Conservation (phyloP, 2,797 vertebrate genomes). For the Antrozous pallidus region DNA sequence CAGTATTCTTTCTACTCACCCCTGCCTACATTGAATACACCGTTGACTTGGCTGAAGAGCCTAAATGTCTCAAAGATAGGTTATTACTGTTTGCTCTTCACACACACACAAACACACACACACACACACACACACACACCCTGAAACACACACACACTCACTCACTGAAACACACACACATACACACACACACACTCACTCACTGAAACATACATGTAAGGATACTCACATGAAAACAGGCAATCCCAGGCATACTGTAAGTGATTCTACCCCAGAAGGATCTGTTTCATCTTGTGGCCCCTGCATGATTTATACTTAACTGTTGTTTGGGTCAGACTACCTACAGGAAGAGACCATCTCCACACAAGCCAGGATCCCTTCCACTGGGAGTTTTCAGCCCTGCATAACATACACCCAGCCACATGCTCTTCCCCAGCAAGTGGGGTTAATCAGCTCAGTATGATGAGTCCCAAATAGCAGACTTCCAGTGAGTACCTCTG, state of each 20-base stretch:
- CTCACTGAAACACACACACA: too few relatives aligned
- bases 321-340: constrained; percentile 30
- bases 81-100: background rate
- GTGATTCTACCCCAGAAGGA: background rate
- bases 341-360: constrained; percentile 14
- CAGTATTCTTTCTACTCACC: background rate
- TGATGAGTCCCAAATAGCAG: background rate
- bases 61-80: background rate
- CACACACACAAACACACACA: too few relatives aligned
- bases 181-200: background rate
- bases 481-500: background rate
- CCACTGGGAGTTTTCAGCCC: constrained; percentile 37
- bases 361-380: constrained; percentile 31
- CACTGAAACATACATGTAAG: background rate
- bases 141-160: background rate
- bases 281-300: constrained; percentile 13
- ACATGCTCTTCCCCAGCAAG: background rate
- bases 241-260: background rate
- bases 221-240: background rate
- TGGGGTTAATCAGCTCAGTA: background rate
- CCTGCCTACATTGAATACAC: background rate
- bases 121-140: background rate
- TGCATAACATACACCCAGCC: background rate
- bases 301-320: constrained; percentile 45
- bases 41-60: background rate